Evolutionary conservation across 2,113 vertebrate genomes (phyloP), one percentile per base, ranked within the genome.

Genomic region (Candoia aspera): DNA sequence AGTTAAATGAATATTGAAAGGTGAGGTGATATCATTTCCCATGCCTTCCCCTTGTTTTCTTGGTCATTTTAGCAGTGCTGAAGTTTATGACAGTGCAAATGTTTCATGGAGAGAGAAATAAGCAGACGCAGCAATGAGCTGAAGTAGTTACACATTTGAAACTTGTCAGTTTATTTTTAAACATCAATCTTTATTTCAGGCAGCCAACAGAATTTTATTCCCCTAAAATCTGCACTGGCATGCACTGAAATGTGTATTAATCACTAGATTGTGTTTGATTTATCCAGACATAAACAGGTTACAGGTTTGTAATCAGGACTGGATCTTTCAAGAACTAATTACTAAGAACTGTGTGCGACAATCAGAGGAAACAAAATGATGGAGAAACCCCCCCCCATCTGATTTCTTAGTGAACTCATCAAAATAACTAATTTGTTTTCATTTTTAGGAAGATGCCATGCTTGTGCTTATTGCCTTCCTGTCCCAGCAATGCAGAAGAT

Each of bases 261-360:
- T 53, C 92, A 93, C 33, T 92, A 83, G 58, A 88, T 42, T 10
- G 24, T 93, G 92, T 92, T 91, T 90, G 29, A 33, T 58, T 92
- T 94, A n/a, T 90, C 55, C 91, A 73, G 53, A 88, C 87, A 6
- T 60, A 57, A 42, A 42, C 5, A 29, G 85, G 86, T 42, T 89
- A 90, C 33, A 91, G 93, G 4, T 64, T 88, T 93, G 57, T 91
- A 94, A 42, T 42, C 42, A 42, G 42, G 42, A 42, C 3, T 3
- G 42, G 94, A n/a, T n/a, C 91, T 92, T 95, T 88, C 87, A 59
- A 94, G 89, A 93, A 92, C 93, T 95, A 96, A 95, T 95, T 96
- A 95, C 79, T 29, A 87, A 96, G 79, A 88, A 49, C 57, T 21
- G 13, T 90, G 95, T 95, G 94, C 91, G 93, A 90, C 90, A 92